These are phyloP conservation scores for Castor canadensis DNA, from an alignment of 2,113 vertebrate genomes.

Conservation along the genomic window DNA sequence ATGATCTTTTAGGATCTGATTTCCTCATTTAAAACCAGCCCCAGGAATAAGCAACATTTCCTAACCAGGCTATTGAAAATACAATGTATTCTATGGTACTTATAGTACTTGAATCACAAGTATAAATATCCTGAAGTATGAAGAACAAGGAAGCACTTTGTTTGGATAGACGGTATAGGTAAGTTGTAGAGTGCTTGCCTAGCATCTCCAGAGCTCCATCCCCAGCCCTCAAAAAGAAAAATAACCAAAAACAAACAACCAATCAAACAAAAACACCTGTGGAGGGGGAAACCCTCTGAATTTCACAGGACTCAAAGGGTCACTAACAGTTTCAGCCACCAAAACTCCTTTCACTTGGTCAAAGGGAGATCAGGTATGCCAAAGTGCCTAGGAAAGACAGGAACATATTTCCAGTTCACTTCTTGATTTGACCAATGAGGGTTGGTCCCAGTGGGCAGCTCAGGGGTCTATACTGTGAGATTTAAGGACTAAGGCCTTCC, in stretches of 20 bases:
- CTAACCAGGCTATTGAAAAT: background rate
- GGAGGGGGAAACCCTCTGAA: background rate
- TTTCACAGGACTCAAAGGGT: background rate
- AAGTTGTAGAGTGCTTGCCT: background rate
- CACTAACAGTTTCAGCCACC: background rate
- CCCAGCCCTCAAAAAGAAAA: background rate
- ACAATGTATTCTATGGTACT: background rate
- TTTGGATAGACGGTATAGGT: background rate
- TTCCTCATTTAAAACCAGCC: background rate
- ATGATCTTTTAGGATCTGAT: background rate
- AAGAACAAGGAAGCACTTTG: background rate
- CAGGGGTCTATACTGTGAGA: background rate
- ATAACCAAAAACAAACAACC: background rate
- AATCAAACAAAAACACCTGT: background rate
- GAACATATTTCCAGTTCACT: background rate
- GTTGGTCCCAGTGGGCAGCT: background rate
- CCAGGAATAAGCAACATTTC: background rate
- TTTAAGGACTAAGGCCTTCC: background rate
- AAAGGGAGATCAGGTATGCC: background rate
- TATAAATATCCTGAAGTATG: background rate
- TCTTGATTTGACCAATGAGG: background rate
- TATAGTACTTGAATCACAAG: background rate
- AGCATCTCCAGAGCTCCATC: background rate
- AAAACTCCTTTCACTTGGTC: background rate
- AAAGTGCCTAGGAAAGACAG: background rate